Evolutionary conservation across 2,113 vertebrate genomes (phyloP), one percentile per base, ranked within the genome.

Genomic region (Ptilorrhoa leucosticta): DNA sequence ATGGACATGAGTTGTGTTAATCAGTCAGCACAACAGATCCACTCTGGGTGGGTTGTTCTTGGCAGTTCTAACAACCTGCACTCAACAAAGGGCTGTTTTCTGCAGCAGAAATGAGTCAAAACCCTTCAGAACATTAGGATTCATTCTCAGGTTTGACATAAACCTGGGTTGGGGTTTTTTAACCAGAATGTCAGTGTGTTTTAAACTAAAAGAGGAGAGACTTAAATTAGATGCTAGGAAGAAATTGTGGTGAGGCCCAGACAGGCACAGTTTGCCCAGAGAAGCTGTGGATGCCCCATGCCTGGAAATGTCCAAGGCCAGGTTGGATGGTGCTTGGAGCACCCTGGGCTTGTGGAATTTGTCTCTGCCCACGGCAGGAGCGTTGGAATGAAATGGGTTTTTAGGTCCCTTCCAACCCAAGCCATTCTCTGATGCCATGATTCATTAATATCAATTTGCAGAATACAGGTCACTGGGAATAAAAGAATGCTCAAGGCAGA

Each of bases 141-240:
- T 82, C 6, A 37, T 44, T 40, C 31, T 69, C 27, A 40, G 5
- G 7, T 64, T 79, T 81, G 28, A 8, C 14, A 72, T 13, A 77
- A 61, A 51, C 2, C 20, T 40, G 48, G 7, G 3, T 0, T 19
- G 7, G 21, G 4, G 2, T 7, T 13, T 8, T 80, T 48, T 53
- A 17, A 73, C 18, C 13, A 53, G 31, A 78, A 65, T 27, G 24
- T 42, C 33, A 26, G 4, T 27, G 7, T 16, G n/a, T 63, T 61
- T 79, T 54, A 24, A 53, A 70, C 4, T 16, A 21, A 78, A 61
- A 61, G 54, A 53, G 22, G 54, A 53, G 47, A 40, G 3, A 39
- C n/a, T 70, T 30, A 39, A 39, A 39, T 30, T 20, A 53, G 10
- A 39, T 27, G 4, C 4, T 39, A 31, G n/a, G 15, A 60, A 51